A percentile compares a stretch with the other conserved stretches of the same genome.
These are phyloP conservation scores for Holacanthella duospinosa DNA, from an alignment of 2,888 invertebrate genomes.

Conservation along the genomic window DNA sequence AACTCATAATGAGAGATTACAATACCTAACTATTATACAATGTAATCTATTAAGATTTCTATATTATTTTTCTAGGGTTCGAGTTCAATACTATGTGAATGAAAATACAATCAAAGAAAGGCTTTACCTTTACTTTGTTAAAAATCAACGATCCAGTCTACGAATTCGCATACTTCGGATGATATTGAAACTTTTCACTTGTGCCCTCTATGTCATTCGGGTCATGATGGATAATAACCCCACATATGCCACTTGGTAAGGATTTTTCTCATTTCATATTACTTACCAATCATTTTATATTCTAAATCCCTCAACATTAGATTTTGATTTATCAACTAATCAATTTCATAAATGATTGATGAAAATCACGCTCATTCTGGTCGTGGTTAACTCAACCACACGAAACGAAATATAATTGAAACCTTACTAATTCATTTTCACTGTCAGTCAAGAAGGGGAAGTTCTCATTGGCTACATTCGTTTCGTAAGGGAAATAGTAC, in stretches of 20 bases:
- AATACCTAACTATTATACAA: too few relatives aligned
- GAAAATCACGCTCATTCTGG: too few relatives aligned
- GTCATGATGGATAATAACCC: slow-evolving; percentile 83
- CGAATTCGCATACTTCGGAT: slow-evolving; percentile 95
- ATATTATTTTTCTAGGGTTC: slow-evolving; percentile 67
- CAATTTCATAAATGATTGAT: too few relatives aligned
- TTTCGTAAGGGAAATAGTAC: too few relatives aligned
- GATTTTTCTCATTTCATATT: neutral
- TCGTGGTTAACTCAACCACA: too few relatives aligned
- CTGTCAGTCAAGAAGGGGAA: neutral
- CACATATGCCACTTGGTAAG: slow-evolving; percentile 78
- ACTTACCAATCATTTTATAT: neutral
- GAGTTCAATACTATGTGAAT: slow-evolving; percentile 98
- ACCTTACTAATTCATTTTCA: too few relatives aligned
- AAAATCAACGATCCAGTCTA: slow-evolving; percentile 97
- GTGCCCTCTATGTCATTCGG: slow-evolving; percentile 88
- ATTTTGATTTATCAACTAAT: neutral
- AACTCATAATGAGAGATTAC: too few relatives aligned
- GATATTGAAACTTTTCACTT: slow-evolving; percentile 92
- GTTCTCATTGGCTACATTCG: too few relatives aligned
- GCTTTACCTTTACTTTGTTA: slow-evolving; percentile 97
- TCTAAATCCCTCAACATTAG: neutral
- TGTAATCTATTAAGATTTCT: too few relatives aligned
- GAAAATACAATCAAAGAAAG: slow-evolving; percentile 98
- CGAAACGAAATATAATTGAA: too few relatives aligned